These are phyloP conservation scores for Chrysaora quinquecirrha DNA, from an alignment of 30 jellyfish, hydroid and myxozoan species.

Conservation along the genomic window DNA sequence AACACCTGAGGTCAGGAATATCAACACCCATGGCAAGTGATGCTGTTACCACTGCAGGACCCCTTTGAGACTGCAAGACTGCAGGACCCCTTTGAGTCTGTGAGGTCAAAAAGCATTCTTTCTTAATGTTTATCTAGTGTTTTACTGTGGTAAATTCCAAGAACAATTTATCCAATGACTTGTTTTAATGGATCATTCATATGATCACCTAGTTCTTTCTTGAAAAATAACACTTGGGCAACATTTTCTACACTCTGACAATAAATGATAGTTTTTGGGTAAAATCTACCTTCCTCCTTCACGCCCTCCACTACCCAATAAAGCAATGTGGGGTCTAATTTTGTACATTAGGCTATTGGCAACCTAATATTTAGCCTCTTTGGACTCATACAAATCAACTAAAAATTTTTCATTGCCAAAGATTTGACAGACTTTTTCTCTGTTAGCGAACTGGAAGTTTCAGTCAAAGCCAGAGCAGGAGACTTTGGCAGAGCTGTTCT, in stretches of 20 bases:
- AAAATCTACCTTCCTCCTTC: neutral
- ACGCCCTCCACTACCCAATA: conserved; percentile 31
- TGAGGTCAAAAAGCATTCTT: conserved; percentile 5
- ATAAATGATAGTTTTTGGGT: conserved; percentile 22
- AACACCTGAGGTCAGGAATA: conserved; percentile 13
- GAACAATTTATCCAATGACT: no score
- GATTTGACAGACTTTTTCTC: conserved; percentile 32
- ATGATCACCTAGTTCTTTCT: conserved; percentile 29
- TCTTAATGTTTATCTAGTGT: conserved; percentile 5
- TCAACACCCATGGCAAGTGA: conserved; percentile 35
- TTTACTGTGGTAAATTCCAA: conserved; percentile 24
- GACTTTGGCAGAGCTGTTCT: conserved; percentile 14
- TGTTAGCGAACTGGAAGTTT: conserved; percentile 8
- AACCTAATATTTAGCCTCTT: conserved; percentile 19
- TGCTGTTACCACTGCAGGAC: conserved; percentile 39
- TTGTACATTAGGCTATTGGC: conserved; percentile 1
- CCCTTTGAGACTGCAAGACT: conserved; percentile 8
- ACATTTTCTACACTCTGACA: conserved; percentile 32
- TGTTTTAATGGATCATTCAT: neutral
- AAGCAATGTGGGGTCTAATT: conserved; percentile 1
- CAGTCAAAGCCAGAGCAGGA: conserved; percentile 25
- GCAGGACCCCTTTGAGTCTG: conserved; percentile 29
- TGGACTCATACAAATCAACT: conserved; percentile 18
- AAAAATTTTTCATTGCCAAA: conserved; percentile 13
- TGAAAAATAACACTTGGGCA: conserved; percentile 9